phyloP scores from a whole-genome alignment of 2,888 invertebrate genomes.

The Dynastes hyllus region DNA sequence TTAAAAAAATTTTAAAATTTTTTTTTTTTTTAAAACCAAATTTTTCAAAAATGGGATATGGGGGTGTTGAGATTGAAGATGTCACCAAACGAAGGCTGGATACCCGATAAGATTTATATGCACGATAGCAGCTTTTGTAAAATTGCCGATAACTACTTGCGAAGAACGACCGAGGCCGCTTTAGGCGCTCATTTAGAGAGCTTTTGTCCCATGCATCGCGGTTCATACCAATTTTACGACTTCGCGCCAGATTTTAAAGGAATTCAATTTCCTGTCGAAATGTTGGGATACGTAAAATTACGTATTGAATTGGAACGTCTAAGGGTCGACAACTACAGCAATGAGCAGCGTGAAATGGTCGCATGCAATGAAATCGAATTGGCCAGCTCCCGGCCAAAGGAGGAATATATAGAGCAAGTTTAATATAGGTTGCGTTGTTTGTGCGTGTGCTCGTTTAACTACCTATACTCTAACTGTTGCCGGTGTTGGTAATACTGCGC shows the following conservation, averaged over 20 bases:
- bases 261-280: constrained; percentile 53
- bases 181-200: constrained; percentile 39
- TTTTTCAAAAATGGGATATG: too few relatives aligned
- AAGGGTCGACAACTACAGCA: constrained; percentile 30
- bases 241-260: constrained; percentile 50
- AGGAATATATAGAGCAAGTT: constrained; percentile 25
- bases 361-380: constrained; percentile 48
- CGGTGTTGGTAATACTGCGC: neutral
- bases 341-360: constrained; percentile 31
- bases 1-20: too few relatives aligned
- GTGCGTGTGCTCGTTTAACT: constrained; percentile 12
- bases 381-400: constrained; percentile 31
- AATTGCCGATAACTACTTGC: constrained; percentile 52
- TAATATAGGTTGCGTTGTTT: constrained; percentile 34
- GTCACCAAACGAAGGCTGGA: constrained; percentile 46
- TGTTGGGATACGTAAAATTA: constrained; percentile 53
- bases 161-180: constrained; percentile 44
- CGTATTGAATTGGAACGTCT: constrained; percentile 47
- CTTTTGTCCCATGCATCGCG: constrained; percentile 51
- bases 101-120: constrained; percentile 53
- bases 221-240: constrained; percentile 52
- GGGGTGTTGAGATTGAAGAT: constrained; percentile 51
- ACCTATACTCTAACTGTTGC: neutral
- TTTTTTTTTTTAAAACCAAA: too few relatives aligned
- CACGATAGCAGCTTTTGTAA: constrained; percentile 51